Evolutionary conservation across 2,113 vertebrate species (phyloP).

Genomic region (Grus americana): DNA sequence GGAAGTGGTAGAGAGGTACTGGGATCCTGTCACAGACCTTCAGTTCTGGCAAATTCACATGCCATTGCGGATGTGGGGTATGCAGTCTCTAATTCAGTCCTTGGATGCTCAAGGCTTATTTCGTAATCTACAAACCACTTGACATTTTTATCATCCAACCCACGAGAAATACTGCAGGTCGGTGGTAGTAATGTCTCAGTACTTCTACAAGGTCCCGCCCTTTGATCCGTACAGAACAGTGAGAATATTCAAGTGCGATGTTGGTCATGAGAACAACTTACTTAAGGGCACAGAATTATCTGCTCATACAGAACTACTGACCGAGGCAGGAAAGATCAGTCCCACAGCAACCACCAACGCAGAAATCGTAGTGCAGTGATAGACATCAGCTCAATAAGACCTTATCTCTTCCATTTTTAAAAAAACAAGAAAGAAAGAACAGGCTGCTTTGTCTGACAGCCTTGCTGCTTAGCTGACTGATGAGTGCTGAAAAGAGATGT

Average conservation of each 20-base stretch:
- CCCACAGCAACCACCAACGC: neutral
- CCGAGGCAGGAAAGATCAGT: neutral
- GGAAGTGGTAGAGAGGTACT: neutral
- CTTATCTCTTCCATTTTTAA: neutral
- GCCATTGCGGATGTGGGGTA: neutral
- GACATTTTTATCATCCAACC: neutral
- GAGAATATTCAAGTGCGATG: neutral
- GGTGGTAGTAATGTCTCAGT: neutral
- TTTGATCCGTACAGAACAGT: neutral
- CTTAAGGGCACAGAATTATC: neutral
- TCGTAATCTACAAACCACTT: neutral
- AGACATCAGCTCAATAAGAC: neutral
- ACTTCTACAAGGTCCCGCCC: neutral
- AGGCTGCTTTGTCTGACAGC: neutral
- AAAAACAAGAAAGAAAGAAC: neutral
- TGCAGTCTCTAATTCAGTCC: neutral
- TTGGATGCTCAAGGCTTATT: neutral
- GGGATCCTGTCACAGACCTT: neutral
- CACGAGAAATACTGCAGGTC: neutral
- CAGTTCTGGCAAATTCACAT: neutral
- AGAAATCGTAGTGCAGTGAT: rapidly evolving
- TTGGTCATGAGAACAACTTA: neutral
- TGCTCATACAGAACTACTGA: neutral
- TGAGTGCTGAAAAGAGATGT: constrained; percentile 14
- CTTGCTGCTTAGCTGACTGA: constrained; percentile 1